A percentile compares a stretch with the other conserved stretches of the same genome.
These are phyloP conservation scores for Drosophila neocordata DNA, from an alignment of 1,140 invertebrate genomes.

Conservation along the genomic window DNA sequence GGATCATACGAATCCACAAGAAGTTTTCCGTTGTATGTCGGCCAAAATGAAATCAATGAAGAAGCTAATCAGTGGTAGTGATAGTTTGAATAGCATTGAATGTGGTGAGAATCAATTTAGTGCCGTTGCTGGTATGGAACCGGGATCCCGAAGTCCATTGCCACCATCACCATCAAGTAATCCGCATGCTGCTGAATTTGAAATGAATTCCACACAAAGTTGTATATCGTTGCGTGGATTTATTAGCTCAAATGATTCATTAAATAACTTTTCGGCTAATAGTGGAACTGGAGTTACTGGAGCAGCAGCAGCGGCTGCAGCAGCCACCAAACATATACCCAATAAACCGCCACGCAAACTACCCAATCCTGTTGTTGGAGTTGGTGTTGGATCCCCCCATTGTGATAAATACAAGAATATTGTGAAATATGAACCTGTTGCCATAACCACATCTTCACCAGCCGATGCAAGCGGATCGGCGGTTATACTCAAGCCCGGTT, in stretches of 20 bases:
- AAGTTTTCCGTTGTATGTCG: slow-evolving; percentile 90
- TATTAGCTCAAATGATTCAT: slow-evolving; percentile 74
- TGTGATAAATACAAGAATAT: slow-evolving; percentile 78
- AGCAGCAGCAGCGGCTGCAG: background rate
- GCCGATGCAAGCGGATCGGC: slow-evolving; percentile 58
- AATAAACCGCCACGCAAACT: slow-evolving; percentile 79
- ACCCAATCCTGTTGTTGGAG: slow-evolving; percentile 40
- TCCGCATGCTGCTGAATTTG: slow-evolving; percentile 76
- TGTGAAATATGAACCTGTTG: slow-evolving; percentile 77
- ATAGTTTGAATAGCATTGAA: slow-evolving; percentile 86
- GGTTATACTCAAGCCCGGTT: slow-evolving; percentile 70
- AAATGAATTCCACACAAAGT: slow-evolving; percentile 70
- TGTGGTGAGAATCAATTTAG: slow-evolving; percentile 90
- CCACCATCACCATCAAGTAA: slow-evolving; percentile 86
- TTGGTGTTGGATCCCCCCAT: slow-evolving; percentile 41
- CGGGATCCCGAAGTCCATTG: slow-evolving; percentile 89
- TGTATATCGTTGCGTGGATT: slow-evolving; percentile 70
- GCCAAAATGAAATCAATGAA: slow-evolving; percentile 93
- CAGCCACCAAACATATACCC: slow-evolving; percentile 65
- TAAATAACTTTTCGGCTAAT: slow-evolving; percentile 64
- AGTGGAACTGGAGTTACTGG: slow-evolving; percentile 4
- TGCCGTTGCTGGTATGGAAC: slow-evolving; percentile 88
- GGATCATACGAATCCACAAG: slow-evolving; percentile 90
- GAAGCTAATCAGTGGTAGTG: slow-evolving; percentile 87
- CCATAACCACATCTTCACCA: slow-evolving; percentile 76